These are phyloP conservation scores for Acanthurus tractus DNA, from an alignment of 2,797 vertebrate species.

Conservation along the genomic window DNA sequence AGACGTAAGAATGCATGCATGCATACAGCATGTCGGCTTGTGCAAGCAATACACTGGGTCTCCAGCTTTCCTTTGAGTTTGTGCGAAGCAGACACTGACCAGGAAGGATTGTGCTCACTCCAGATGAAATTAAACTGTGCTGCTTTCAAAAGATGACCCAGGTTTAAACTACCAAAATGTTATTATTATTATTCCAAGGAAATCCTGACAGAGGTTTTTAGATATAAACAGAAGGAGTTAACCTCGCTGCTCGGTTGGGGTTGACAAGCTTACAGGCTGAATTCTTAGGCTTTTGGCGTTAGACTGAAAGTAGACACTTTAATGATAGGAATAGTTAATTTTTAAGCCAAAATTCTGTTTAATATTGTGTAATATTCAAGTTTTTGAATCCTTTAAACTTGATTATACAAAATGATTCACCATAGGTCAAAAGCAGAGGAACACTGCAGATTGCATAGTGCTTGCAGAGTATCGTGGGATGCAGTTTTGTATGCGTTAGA, in stretches of 20 bases:
- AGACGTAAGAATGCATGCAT: constrained; percentile 62
- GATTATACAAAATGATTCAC: constrained; percentile 52
- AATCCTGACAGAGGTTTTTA: constrained; percentile 16
- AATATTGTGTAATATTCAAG: constrained; percentile 50
- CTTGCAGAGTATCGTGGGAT: constrained; percentile 58
- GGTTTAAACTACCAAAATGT: constrained; percentile 42
- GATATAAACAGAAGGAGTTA: constrained; percentile 3
- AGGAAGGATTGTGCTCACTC: constrained; percentile 15
- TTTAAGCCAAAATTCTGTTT: constrained; percentile 56
- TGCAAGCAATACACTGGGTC: constrained; percentile 54
- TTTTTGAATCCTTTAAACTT: constrained; percentile 71
- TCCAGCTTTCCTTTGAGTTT: constrained; percentile 57
- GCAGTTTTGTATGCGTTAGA: constrained; percentile 36
- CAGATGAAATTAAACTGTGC: constrained; percentile 15
- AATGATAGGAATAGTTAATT: constrained; percentile 33
- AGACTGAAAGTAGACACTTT: constrained; percentile 29
- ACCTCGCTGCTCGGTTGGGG: constrained; percentile 17
- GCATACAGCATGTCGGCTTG: constrained; percentile 60
- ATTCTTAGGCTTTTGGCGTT: constrained; percentile 22
- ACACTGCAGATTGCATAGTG: constrained; percentile 44
- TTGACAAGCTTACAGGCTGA: constrained; percentile 31
- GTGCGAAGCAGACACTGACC: constrained; percentile 15
- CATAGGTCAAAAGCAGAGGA: constrained; percentile 55
- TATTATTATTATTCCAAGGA: constrained; percentile 48
- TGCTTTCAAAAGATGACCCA: constrained; percentile 35